A percentile compares a stretch with the other conserved stretches of the same genome.
phyloP scores from a whole-genome alignment of 2,888 invertebrate genomes.

The Diarsia dahlii region DNA sequence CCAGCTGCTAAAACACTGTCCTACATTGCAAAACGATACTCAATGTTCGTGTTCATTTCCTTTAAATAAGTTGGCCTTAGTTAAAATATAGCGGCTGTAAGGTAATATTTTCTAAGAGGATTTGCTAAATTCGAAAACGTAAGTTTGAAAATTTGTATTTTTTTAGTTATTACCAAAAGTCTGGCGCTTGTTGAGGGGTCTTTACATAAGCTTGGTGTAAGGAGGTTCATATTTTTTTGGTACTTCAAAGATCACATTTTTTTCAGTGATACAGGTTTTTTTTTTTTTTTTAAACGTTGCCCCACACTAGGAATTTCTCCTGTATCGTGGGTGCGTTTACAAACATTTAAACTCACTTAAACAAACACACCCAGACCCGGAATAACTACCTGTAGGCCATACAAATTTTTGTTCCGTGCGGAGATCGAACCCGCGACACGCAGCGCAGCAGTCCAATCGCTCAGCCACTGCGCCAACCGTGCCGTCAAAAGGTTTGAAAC shows the following conservation, averaged over 20 bases:
- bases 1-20: constrained; percentile 61
- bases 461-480: too few relatives aligned
- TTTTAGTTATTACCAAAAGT: constrained; percentile 7
- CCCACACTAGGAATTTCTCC: too few relatives aligned
- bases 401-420: too few relatives aligned
- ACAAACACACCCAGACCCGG: too few relatives aligned
- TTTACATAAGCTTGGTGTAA: neutral
- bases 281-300: too few relatives aligned
- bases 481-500: too few relatives aligned
- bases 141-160: constrained; percentile 5
- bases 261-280: neutral
- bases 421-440: too few relatives aligned
- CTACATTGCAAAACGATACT: constrained; percentile 54
- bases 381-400: too few relatives aligned
- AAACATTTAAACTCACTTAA: too few relatives aligned
- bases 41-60: constrained; percentile 47
- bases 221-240: too few relatives aligned
- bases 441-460: too few relatives aligned
- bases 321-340: too few relatives aligned
- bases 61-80: constrained; percentile 43
- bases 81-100: constrained; percentile 39
- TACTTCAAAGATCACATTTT: neutral
- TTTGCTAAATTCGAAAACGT: constrained; percentile 26
- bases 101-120: constrained; percentile 32
- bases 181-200: neutral